Evolutionary conservation across 2,888 invertebrate species (phyloP).

Genomic region (Acanthosepion esculentum): DNA sequence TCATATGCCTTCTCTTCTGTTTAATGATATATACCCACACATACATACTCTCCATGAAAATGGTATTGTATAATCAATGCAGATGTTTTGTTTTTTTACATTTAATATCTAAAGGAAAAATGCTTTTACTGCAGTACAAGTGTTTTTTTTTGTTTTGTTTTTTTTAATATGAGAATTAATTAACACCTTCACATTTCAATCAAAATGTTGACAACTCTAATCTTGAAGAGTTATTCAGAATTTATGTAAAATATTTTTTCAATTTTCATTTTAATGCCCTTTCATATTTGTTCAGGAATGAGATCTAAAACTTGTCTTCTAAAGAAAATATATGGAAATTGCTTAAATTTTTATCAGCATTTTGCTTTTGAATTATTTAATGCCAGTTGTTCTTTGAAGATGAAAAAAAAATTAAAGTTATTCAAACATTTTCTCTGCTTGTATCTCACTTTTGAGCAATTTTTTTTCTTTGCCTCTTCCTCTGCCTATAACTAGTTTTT

Average conservation of each 20-base stretch:
- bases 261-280: not conserved
- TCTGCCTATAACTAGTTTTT: not conserved
- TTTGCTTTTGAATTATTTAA: constrained; percentile 8
- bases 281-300: not conserved
- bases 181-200: no score
- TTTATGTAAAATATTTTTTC: not conserved
- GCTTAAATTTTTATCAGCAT: not conserved
- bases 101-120: no score
- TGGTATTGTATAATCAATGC: no score
- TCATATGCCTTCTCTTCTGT: no score
- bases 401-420: not conserved
- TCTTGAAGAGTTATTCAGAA: not conserved
- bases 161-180: no score
- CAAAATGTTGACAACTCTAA: not conserved
- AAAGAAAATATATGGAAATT: not conserved
- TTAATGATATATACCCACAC: no score
- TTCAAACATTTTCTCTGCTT: not conserved
- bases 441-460: not conserved
- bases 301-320: constrained; percentile 8
- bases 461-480: not conserved
- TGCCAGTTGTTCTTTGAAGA: not conserved
- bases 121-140: no score
- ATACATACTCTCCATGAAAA: no score
- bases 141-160: no score
- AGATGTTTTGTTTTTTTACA: no score